phyloP scores from a whole-genome alignment of 2,113 vertebrate species.

The Theristicus caerulescens region DNA sequence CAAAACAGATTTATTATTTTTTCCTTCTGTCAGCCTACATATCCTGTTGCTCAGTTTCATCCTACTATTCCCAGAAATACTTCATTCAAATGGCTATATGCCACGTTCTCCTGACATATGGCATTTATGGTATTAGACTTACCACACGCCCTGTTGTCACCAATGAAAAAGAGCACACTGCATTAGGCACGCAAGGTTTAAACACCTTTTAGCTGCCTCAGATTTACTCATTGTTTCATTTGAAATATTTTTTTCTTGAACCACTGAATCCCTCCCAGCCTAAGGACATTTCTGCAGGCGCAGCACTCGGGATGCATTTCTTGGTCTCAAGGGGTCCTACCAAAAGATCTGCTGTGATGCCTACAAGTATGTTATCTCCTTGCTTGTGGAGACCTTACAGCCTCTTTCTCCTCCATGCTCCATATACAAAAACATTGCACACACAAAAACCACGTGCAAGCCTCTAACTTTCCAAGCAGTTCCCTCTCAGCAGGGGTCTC shows the following conservation, averaged over 20 bases:
- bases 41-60: neutral
- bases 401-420: neutral
- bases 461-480: neutral
- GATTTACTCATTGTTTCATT: neutral
- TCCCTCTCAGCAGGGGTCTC: neutral
- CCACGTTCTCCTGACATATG: neutral
- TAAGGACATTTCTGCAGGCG: neutral
- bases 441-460: neutral
- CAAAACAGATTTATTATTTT: neutral
- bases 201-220: neutral
- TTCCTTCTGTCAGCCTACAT: neutral
- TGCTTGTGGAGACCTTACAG: neutral
- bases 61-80: neutral
- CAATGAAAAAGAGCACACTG: neutral
- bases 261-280: neutral
- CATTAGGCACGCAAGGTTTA: neutral
- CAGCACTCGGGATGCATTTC: neutral
- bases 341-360: neutral
- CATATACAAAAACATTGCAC: neutral
- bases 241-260: neutral
- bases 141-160: neutral
- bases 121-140: neutral
- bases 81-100: accelerated
- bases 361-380: neutral
- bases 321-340: neutral